phyloP scores from a whole-genome alignment of 1,140 invertebrate genomes.

The Delia radicum region DNA sequence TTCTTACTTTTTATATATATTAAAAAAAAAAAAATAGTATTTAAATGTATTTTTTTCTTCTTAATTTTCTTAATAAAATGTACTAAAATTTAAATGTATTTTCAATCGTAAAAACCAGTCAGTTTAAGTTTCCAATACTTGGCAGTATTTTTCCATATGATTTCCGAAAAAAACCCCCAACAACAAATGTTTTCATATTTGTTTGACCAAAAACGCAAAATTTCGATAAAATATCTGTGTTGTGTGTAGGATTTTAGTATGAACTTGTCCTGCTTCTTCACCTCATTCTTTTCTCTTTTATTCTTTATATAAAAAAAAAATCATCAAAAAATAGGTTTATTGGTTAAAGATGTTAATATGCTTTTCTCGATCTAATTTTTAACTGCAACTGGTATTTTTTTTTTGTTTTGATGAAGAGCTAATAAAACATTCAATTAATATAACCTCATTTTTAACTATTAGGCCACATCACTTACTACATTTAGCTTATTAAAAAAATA shows the following conservation, averaged over 20 bases:
- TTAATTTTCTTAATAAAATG: background rate
- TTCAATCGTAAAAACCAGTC: background rate
- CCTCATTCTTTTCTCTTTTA: background rate
- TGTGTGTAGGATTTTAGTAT: background rate
- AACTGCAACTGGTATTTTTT: background rate
- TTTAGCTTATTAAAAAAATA: background rate
- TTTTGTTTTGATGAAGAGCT: background rate
- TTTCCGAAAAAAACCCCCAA: background rate
- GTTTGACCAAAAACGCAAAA: no score
- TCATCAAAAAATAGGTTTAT: background rate
- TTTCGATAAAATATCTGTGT: background rate
- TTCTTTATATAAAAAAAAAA: background rate
- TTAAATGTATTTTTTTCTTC: background rate
- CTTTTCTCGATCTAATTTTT: background rate
- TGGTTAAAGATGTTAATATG: background rate
- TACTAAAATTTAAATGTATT: background rate
- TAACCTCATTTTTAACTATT: background rate
- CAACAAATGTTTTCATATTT: no score
- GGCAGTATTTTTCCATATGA: background rate
- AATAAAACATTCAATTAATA: background rate
- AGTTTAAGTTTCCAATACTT: background rate
- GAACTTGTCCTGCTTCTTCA: background rate
- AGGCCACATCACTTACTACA: background rate
- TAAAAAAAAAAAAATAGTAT: background rate
- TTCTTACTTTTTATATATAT: background rate